phyloP scores from a whole-genome alignment of 1,140 invertebrate genomes.

The Batillaria attramentaria region DNA sequence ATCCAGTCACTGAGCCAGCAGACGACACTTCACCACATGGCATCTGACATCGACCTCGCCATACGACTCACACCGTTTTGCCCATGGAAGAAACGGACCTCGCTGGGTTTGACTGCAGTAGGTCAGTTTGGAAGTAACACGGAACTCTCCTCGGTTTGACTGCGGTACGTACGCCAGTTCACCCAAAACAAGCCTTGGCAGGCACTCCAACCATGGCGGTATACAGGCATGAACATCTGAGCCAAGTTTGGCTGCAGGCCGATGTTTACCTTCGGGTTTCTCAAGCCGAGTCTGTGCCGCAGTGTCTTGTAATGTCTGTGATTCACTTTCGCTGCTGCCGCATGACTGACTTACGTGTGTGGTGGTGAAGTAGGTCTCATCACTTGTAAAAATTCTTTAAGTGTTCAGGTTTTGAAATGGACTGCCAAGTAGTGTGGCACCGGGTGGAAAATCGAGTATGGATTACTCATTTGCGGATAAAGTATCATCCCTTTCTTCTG shows the following conservation, averaged over 20 bases:
- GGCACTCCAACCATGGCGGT: neutral
- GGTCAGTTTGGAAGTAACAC: neutral
- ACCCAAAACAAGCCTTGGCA: neutral
- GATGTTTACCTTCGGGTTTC: too few relatives aligned
- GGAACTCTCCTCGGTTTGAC: neutral
- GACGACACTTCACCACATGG: neutral
- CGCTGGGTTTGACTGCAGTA: neutral
- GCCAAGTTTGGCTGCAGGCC: conserved; percentile 21
- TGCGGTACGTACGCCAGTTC: neutral
- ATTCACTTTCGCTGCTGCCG: too few relatives aligned
- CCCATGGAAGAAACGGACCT: neutral
- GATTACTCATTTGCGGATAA: too few relatives aligned
- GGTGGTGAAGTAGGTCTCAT: too few relatives aligned
- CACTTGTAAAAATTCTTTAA: too few relatives aligned
- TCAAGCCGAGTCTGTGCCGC: too few relatives aligned
- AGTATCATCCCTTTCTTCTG: too few relatives aligned
- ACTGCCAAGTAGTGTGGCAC: too few relatives aligned
- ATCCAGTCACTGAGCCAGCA: conserved; percentile 49
- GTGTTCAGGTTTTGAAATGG: too few relatives aligned
- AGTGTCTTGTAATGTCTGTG: too few relatives aligned
- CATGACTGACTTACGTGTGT: too few relatives aligned
- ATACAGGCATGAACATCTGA: neutral
- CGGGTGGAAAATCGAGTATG: too few relatives aligned
- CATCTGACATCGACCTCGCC: neutral
- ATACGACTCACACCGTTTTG: neutral